phyloP scores from a whole-genome alignment of 2,888 invertebrate genomes.

The Rhagonycha lutea region DNA sequence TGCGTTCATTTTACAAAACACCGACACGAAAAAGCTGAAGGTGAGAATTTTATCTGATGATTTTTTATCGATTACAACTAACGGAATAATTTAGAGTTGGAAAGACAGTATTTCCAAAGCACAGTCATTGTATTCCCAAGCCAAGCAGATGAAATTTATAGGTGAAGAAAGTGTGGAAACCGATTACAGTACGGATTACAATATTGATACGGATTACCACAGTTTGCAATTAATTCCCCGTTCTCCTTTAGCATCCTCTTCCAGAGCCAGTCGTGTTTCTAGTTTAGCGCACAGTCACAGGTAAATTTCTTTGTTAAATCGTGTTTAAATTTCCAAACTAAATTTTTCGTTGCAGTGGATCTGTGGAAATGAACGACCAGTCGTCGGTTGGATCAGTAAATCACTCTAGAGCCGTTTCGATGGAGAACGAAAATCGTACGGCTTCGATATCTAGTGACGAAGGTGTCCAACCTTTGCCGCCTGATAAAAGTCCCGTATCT shows the following conservation, averaged over 20 bases:
- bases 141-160: slow-evolving; percentile 56
- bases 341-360: slow-evolving; percentile 57
- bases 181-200: slow-evolving; percentile 48
- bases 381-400: slow-evolving; percentile 57
- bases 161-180: slow-evolving; percentile 47
- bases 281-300: slow-evolving; percentile 76
- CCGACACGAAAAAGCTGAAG: slow-evolving; percentile 69
- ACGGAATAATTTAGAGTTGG: slow-evolving; percentile 62
- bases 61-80: neutral
- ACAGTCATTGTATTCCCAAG: slow-evolving; percentile 69
- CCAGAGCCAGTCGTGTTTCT: slow-evolving; percentile 68
- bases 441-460: slow-evolving; percentile 70
- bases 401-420: slow-evolving; percentile 62
- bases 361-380: slow-evolving; percentile 69
- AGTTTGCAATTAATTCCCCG: slow-evolving; percentile 51
- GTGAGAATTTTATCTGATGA: slow-evolving; percentile 43
- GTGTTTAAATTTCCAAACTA: neutral
- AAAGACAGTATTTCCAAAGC: slow-evolving; percentile 75
- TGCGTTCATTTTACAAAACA: slow-evolving; percentile 75
- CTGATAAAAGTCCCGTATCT: slow-evolving; percentile 54
- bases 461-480: slow-evolving; percentile 56
- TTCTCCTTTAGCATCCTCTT: slow-evolving; percentile 56
- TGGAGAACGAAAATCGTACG: slow-evolving; percentile 66
- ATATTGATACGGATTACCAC: slow-evolving; percentile 51
- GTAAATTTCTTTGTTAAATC: slow-evolving; percentile 44